phyloP scores from a whole-genome alignment of 2,888 invertebrate genomes.

The Drosophila vallismaia region DNA sequence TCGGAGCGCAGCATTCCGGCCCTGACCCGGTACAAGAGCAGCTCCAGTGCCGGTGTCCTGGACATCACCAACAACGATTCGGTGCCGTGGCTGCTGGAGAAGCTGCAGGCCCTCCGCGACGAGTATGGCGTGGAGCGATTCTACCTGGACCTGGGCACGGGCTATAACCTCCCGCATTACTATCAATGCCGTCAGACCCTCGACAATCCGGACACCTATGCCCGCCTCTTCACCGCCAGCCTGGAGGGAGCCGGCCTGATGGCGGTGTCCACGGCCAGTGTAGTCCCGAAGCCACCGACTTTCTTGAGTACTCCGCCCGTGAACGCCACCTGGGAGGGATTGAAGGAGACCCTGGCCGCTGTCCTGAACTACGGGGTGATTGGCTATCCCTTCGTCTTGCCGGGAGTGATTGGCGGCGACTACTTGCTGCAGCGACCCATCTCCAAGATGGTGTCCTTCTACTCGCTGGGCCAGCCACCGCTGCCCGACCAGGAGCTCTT shows the following conservation, averaged over 20 bases:
- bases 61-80: constrained; percentile 94
- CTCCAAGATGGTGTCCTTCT: constrained; percentile 85
- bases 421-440: constrained; percentile 86
- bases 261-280: constrained; percentile 93
- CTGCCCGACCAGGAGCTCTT: constrained; percentile 93
- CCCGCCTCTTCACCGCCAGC: constrained; percentile 87
- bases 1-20: constrained; percentile 92
- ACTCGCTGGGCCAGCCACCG: constrained; percentile 85
- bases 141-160: constrained; percentile 92
- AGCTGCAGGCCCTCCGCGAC: constrained; percentile 88
- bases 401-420: constrained; percentile 97
- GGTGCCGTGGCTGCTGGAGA: constrained; percentile 90
- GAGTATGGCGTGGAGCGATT: constrained; percentile 93
- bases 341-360: constrained; percentile 93
- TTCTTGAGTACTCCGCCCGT: constrained; percentile 94
- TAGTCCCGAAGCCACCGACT: constrained; percentile 92
- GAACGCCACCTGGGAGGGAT: constrained; percentile 94
- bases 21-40: constrained; percentile 91
- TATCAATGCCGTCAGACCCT: constrained; percentile 90
- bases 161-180: constrained; percentile 93
- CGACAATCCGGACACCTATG: constrained; percentile 93
- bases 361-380: constrained; percentile 94
- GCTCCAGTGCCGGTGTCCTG: constrained; percentile 92
- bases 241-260: constrained; percentile 86
- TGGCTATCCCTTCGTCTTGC: constrained; percentile 96